Conservation (phyloP, 1,140 invertebrate species). For the Magallana gigas region DNA sequence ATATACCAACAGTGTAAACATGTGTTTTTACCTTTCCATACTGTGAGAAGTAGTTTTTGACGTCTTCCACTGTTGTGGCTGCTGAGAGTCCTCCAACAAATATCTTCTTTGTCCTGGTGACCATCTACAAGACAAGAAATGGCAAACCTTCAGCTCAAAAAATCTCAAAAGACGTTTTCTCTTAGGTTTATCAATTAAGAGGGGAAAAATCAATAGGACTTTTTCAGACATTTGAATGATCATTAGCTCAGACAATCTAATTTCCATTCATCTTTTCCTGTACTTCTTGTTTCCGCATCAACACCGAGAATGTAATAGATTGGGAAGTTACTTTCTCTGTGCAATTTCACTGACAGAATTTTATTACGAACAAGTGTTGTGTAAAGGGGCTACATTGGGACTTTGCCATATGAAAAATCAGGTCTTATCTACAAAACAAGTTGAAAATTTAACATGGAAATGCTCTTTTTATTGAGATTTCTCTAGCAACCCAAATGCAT, state of each 20-base stretch:
- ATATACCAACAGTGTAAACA: too few species aligned
- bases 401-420: background rate
- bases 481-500: too few species aligned
- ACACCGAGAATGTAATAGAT: background rate
- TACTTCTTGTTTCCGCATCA: constrained; percentile 15
- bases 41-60: constrained; percentile 99
- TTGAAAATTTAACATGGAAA: background rate
- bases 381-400: background rate
- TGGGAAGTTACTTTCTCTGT: background rate
- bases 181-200: constrained; percentile 1
- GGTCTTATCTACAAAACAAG: background rate
- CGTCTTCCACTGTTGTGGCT: constrained; percentile 99
- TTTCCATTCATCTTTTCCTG: background rate
- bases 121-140: constrained; percentile 88
- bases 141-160: constrained; percentile 40
- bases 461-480: background rate
- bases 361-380: background rate
- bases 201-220: constrained; percentile 18
- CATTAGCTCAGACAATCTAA: constrained; percentile 41
- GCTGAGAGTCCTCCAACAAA: constrained; percentile 99
- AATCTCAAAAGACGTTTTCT: background rate
- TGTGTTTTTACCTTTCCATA: constrained; percentile 95
- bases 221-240: constrained; percentile 36
- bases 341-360: constrained; percentile 3
- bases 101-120: constrained; percentile 99